Base-by-base conservation (phyloP, 92 coral and sea anemone species). In the Micromussa lordhowensis region DNA sequence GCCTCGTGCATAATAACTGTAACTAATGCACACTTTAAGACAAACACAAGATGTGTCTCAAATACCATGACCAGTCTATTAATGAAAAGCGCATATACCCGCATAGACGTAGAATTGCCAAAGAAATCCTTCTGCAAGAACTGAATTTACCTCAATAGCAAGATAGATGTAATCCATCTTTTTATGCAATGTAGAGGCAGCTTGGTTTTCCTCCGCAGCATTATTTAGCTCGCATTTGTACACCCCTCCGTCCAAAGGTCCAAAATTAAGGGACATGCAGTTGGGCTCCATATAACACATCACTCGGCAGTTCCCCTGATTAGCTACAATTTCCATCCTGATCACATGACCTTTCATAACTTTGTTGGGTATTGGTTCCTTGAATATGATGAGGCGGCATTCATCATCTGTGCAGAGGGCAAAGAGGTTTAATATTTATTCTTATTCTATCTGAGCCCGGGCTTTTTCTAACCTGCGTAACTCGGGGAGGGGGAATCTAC, bases 151-250 rank as follows among this genome's bases (percentile, higher is more conserved):
- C 77, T 82, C 85, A 30, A 82, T 29, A 5, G 61, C 76, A 5
- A 66, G n/a, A 29, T 40, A 31, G 24, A 49, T 82, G 29, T 31
- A 49, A 19, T 30, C 12, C 8, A 18, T 8, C 29, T 32, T 68
- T 0, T 40, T 40, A 29, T 36, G 76, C 26, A 82, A 38, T 0
- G 0, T 10, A 30, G 18, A 19, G 7, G 24, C 19, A 28, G 10
- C 51, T 68, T 13, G 59, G 38, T 31, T 82, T 40, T 82, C 85
- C 6, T 40, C 85, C 11, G 85, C 40, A 38, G 76, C 75, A 21
- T 82, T 82, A 40, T 82, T 68, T 7, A 82, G 48, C 76, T 82
- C 85, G 76, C 85, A 82, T 11, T 2, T 68, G 61, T 49, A 34
- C 21, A 34, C 21, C 1, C 77, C 77, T 35, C 26, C 51, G 12